phyloP scores from a whole-genome alignment of 2,888 invertebrate species.

The Epicampocera succincta region DNA sequence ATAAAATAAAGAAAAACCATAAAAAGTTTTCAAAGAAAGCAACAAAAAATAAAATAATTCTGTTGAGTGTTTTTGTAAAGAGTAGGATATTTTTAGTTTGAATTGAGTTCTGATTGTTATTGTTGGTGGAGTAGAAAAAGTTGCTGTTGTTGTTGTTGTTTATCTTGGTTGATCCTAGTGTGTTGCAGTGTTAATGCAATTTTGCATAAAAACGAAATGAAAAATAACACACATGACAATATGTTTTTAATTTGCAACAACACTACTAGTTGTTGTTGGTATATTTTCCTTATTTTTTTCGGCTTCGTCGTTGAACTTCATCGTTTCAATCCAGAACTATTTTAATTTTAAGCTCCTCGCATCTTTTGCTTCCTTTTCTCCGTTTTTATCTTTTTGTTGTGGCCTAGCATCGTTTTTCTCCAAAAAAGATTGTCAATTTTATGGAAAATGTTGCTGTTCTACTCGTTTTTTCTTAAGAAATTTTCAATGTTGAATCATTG shows the following conservation, averaged over 20 bases:
- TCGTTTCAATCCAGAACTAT: conserved; percentile 50
- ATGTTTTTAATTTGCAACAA: conserved; percentile 80
- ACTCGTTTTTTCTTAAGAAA: conserved; percentile 43
- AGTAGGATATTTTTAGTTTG: conserved; percentile 65
- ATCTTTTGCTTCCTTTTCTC: conserved; percentile 15
- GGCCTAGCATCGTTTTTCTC: conserved; percentile 42
- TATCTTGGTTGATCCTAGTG: conserved; percentile 47
- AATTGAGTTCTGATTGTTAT: conserved; percentile 31
- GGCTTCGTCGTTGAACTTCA: conserved; percentile 34
- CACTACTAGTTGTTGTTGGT: conserved; percentile 64
- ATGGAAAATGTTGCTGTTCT: conserved; percentile 40
- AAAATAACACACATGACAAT: conserved; percentile 77
- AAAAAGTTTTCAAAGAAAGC: conserved; percentile 27
- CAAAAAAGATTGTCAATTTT: conserved; percentile 65
- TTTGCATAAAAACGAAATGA: conserved; percentile 70
- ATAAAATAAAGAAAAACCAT: conserved; percentile 15
- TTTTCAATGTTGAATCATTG: conserved; percentile 64
- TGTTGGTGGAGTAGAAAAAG: conserved; percentile 18
- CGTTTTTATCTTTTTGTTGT: conserved; percentile 25
- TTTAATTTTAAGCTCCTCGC: conserved; percentile 68
- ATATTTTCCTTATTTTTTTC: background rate
- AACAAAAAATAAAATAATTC: conserved; percentile 13
- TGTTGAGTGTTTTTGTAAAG: conserved; percentile 24
- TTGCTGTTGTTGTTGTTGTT: conserved; percentile 31
- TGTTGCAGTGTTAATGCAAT: conserved; percentile 61